Percentiles rank a stretch among this genome's conserved stretches.
phyloP scores from a whole-genome alignment of 2,888 invertebrate genomes.

The Acronicta alni region DNA sequence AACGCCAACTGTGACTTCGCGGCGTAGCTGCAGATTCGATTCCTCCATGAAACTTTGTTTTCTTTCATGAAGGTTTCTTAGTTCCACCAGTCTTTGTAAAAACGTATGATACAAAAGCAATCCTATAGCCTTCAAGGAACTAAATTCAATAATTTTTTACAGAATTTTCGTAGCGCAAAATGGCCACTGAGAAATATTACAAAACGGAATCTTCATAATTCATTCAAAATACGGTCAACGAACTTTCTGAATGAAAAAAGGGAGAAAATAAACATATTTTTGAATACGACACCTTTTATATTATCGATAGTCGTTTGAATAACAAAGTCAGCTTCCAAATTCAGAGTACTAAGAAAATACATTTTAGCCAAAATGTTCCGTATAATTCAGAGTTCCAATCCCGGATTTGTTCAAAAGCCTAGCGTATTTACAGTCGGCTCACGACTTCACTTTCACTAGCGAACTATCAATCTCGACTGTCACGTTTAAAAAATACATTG shows the following conservation, averaged over 20 bases:
- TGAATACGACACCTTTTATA: constrained; percentile 47
- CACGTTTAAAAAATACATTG: constrained; percentile 71
- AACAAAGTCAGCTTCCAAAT: constrained; percentile 50
- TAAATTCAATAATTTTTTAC: not conserved
- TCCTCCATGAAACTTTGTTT: too few species aligned
- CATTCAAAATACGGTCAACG: constrained; percentile 62
- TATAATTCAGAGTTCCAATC: constrained; percentile 53
- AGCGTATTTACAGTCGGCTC: constrained; percentile 67
- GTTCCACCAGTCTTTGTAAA: too few species aligned
- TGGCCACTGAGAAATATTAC: constrained; percentile 48
- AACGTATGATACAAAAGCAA: not conserved
- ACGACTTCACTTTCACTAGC: constrained; percentile 80
- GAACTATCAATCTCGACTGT: constrained; percentile 75
- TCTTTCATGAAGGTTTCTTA: too few species aligned
- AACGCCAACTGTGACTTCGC: too few species aligned
- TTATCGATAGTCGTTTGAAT: constrained; percentile 57
- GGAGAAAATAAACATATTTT: constrained; percentile 57
- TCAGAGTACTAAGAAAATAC: constrained; percentile 43
- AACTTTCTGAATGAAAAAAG: constrained; percentile 56
- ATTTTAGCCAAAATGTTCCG: constrained; percentile 45
- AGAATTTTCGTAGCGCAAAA: constrained; percentile 31
- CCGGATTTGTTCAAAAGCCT: constrained; percentile 65
- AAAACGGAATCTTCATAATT: constrained; percentile 54
- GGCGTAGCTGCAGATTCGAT: too few species aligned
- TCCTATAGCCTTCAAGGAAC: not conserved